phyloP scores from a whole-genome alignment of 92 coral and sea anemone genomes.

The Metridium senile region DNA sequence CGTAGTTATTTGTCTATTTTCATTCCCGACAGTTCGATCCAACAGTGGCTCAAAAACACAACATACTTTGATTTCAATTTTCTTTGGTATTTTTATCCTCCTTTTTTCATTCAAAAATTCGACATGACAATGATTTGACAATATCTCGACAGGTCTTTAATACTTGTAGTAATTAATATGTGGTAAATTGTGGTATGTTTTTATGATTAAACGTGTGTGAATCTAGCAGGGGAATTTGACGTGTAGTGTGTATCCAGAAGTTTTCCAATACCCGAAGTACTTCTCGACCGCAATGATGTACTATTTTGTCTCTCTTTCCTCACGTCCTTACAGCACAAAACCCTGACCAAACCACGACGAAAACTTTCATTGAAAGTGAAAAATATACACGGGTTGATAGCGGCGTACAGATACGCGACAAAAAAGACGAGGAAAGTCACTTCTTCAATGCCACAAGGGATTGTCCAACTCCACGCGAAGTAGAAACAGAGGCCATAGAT shows the following conservation, averaged over 20 bases:
- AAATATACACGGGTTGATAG: slow-evolving; percentile 36
- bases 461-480: slow-evolving; percentile 43
- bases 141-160: too few species aligned
- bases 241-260: slow-evolving; percentile 1
- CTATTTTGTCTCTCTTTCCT: neutral
- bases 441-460: slow-evolving; percentile 36
- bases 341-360: slow-evolving; percentile 33
- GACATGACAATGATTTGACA: too few species aligned
- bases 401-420: slow-evolving; percentile 46
- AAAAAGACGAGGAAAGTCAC: slow-evolving; percentile 33
- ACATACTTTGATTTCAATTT: too few species aligned
- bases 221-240: neutral
- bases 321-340: slow-evolving; percentile 7
- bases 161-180: too few species aligned
- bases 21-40: too few species aligned
- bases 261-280: slow-evolving; percentile 24
- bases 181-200: too few species aligned
- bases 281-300: slow-evolving; percentile 36
- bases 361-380: slow-evolving; percentile 39
- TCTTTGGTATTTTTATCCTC: too few species aligned
- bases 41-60: too few species aligned
- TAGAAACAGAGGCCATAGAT: slow-evolving; percentile 27
- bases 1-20: too few species aligned
- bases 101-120: too few species aligned
- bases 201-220: too few species aligned